Evolutionary conservation across 1,140 invertebrate species (phyloP).

Genomic region (Cephus cinctus): DNA sequence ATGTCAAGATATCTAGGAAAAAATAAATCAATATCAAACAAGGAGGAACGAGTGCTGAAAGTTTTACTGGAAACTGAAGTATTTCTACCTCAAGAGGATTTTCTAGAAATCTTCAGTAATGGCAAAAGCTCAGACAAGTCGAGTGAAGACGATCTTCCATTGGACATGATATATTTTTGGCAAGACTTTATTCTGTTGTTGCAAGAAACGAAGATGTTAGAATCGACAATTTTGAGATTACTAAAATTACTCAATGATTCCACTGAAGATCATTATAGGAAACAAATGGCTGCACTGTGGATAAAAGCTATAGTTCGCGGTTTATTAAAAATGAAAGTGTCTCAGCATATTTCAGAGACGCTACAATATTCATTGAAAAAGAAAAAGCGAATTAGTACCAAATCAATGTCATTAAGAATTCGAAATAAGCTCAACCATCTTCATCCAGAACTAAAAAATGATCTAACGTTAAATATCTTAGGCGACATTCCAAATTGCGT

Average conservation of each 20-base stretch:
- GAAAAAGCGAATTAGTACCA: constrained; percentile 20
- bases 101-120: constrained; percentile 32
- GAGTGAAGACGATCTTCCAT: constrained; percentile 27
- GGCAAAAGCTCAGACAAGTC: constrained; percentile 5
- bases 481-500: constrained; percentile 30
- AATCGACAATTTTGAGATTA: constrained; percentile 53
- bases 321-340: constrained; percentile 48
- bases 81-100: constrained; percentile 38
- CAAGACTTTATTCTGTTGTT: constrained; percentile 55
- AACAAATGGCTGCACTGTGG: constrained; percentile 58
- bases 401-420: constrained; percentile 23
- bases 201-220: constrained; percentile 55
- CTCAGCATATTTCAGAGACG: constrained; percentile 35
- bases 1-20: constrained; percentile 33
- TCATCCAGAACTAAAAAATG: constrained; percentile 29
- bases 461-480: constrained; percentile 30
- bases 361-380: constrained; percentile 31
- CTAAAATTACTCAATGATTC: constrained; percentile 48
- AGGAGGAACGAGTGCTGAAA: constrained; percentile 30
- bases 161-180: constrained; percentile 51
- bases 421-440: constrained; percentile 22
- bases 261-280: constrained; percentile 37
- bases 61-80: constrained; percentile 34
- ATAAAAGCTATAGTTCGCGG: constrained; percentile 54
- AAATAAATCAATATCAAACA: constrained; percentile 24